Conservation (phyloP, 2,113 vertebrate genomes). For the Benitochromis conjunctus region DNA sequence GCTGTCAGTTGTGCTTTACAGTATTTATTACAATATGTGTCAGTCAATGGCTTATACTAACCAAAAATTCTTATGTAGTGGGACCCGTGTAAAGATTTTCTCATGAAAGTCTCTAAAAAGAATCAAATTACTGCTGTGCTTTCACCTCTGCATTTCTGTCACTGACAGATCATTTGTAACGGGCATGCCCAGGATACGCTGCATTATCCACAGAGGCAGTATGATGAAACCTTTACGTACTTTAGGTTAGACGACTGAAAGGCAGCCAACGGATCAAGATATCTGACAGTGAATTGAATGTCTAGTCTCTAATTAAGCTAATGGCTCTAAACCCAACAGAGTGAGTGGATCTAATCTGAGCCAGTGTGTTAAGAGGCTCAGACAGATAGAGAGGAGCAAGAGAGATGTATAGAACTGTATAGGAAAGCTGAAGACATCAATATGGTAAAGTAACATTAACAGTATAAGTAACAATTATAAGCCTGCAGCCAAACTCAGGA, state of each 20-base stretch:
- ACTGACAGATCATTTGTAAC: not conserved
- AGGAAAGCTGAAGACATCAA: not conserved
- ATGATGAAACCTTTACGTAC: not conserved
- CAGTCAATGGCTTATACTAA: not conserved
- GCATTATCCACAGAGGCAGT: not conserved
- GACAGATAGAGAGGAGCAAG: not conserved
- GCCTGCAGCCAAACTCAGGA: not conserved
- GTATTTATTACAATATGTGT: not conserved
- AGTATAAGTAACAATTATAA: not conserved
- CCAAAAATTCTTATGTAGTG: not conserved
- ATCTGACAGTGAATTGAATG: conserved; percentile 47
- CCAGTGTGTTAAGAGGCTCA: conserved; percentile 43
- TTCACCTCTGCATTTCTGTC: not conserved
- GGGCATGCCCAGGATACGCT: not conserved
- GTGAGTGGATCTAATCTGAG: conserved; percentile 50
- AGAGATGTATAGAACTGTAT: not conserved
- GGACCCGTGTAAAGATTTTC: not conserved
- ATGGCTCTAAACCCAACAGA: conserved; percentile 49
- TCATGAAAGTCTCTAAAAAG: not conserved
- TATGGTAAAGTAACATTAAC: not conserved
- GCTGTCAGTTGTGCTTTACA: not conserved
- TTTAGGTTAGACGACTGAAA: conserved; percentile 15
- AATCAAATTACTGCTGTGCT: not conserved
- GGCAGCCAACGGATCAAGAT: conserved; percentile 30
- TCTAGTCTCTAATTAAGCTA: conserved; percentile 61